Evolutionary conservation across 2,888 invertebrate genomes (phyloP).

Genomic region (Gasteruption jaculator): DNA sequence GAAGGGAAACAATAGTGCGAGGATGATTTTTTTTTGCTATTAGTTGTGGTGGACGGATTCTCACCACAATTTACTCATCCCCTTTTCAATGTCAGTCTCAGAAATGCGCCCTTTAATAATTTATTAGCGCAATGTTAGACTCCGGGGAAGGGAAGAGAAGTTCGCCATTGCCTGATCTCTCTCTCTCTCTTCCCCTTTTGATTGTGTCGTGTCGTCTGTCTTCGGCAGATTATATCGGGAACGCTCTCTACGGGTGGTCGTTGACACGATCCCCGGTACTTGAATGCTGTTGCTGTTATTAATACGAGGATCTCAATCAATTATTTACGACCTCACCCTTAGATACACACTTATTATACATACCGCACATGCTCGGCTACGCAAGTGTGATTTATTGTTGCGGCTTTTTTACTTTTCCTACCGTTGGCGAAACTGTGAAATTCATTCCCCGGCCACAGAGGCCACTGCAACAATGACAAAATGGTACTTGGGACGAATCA

Average conservation of each 20-base stretch:
- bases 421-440: conserved; percentile 5
- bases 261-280: conserved; percentile 42
- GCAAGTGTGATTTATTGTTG: neutral
- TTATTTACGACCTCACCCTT: conserved; percentile 37
- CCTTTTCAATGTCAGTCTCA: conserved; percentile 43
- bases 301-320: conserved; percentile 39
- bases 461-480: no score
- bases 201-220: conserved; percentile 50
- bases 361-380: conserved; percentile 10
- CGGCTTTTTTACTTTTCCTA: neutral
- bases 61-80: conserved; percentile 25
- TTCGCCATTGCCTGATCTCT: conserved; percentile 17
- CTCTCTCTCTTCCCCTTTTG: conserved; percentile 22
- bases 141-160: conserved; percentile 29
- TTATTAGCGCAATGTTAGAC: conserved; percentile 46
- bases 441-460: no score
- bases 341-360: conserved; percentile 20
- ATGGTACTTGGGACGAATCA: no score
- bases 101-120: conserved; percentile 49
- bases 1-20: no score
- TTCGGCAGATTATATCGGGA: conserved; percentile 40
- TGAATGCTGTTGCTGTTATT: conserved; percentile 40
- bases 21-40: no score
- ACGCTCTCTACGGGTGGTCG: conserved; percentile 46
- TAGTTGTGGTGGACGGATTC: no score